These are phyloP conservation scores for Drosophila quinaria DNA, from an alignment of 2,888 invertebrate genomes.

Conservation along the genomic window DNA sequence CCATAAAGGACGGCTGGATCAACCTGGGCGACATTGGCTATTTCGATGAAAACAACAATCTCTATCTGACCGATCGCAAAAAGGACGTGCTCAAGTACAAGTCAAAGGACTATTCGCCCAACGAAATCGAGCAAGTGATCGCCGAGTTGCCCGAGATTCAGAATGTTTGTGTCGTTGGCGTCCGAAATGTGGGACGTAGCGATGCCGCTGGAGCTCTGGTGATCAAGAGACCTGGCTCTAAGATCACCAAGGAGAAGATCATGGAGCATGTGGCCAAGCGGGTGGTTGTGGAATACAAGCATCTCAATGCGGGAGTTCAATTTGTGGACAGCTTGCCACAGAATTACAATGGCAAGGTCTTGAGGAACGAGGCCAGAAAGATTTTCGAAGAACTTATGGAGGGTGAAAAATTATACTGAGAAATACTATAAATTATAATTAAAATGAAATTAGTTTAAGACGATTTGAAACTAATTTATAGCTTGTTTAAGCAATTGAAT, in stretches of 20 bases:
- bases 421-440: constrained; percentile 1
- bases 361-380: constrained; percentile 56
- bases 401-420: constrained; percentile 1
- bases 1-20: constrained; percentile 75
- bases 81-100: constrained; percentile 82
- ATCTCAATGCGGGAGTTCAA: constrained; percentile 75
- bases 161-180: constrained; percentile 78
- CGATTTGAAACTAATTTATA: background rate
- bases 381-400: constrained; percentile 47
- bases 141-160: constrained; percentile 69
- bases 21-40: constrained; percentile 83
- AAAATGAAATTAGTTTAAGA: background rate
- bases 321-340: constrained; percentile 73
- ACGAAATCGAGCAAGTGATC: constrained; percentile 77
- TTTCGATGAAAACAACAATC: constrained; percentile 76
- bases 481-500: background rate
- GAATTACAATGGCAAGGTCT: constrained; percentile 73
- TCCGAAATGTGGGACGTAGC: constrained; percentile 60
- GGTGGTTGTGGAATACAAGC: constrained; percentile 68
- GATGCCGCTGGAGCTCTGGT: constrained; percentile 81
- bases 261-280: constrained; percentile 62
- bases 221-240: constrained; percentile 47
- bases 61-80: constrained; percentile 78
- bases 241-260: constrained; percentile 56
- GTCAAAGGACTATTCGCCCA: constrained; percentile 74